phyloP scores from a whole-genome alignment of 2,797 vertebrate species.

The Amblyraja radiata region DNA sequence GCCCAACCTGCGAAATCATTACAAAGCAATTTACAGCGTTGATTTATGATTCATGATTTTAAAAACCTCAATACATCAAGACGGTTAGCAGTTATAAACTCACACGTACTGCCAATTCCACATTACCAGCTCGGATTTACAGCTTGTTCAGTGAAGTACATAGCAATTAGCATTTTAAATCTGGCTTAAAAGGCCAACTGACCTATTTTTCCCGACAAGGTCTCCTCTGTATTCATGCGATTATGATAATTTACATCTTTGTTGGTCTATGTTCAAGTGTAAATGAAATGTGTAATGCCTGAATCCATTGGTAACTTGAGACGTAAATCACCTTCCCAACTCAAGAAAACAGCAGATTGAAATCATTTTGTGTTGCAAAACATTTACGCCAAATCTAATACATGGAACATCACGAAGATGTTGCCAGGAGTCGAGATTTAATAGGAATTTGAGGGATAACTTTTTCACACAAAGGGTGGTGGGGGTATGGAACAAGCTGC shows the following conservation, averaged over 20 bases:
- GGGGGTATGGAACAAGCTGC: too few relatives aligned
- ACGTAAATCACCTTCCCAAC: not conserved
- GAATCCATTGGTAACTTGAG: not conserved
- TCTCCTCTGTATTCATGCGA: constrained; percentile 18
- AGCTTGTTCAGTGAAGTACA: not conserved
- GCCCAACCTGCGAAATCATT: constrained; percentile 75
- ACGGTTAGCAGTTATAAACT: not conserved
- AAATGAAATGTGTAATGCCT: not conserved
- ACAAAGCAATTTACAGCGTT: not conserved
- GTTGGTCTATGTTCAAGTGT: not conserved
- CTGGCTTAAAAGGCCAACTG: not conserved
- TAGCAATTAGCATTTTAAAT: not conserved
- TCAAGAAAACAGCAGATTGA: not conserved
- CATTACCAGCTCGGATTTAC: not conserved
- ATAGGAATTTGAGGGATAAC: too few relatives aligned
- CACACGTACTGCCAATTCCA: not conserved
- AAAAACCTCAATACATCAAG: not conserved
- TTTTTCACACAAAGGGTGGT: too few relatives aligned
- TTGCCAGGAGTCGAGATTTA: too few relatives aligned
- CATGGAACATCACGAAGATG: too few relatives aligned
- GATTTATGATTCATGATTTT: not conserved
- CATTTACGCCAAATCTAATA: not conserved
- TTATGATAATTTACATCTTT: constrained; percentile 5
- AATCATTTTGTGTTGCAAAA: not conserved
- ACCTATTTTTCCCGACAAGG: not conserved